Evolutionary conservation across 2,888 invertebrate genomes (phyloP).

Genomic region (Lasioglossum malachurum): DNA sequence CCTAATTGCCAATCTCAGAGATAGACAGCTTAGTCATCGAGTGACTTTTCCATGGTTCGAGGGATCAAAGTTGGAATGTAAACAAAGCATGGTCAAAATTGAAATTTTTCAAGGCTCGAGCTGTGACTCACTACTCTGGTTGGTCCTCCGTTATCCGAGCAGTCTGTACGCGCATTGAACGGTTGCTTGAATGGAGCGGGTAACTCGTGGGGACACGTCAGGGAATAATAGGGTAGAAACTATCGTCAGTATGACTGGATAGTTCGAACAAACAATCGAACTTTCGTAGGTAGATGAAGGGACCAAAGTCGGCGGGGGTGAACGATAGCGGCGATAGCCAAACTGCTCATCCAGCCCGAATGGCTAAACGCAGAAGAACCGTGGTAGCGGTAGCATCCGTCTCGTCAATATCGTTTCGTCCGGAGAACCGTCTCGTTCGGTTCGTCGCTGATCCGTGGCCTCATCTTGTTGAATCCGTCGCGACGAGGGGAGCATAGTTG

Average conservation of each 20-base stretch:
- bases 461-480: not conserved
- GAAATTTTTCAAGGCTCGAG: not conserved
- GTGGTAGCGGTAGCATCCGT: constrained; percentile 12
- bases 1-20: not conserved
- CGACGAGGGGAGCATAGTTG: not conserved
- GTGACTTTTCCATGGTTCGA: not conserved
- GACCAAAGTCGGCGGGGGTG: constrained; percentile 1
- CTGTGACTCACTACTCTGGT: not conserved
- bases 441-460: constrained; percentile 18
- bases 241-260: constrained; percentile 15
- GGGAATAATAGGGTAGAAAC: constrained; percentile 12
- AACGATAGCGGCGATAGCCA: constrained; percentile 28
- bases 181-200: not conserved
- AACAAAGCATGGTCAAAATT: not conserved
- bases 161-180: not conserved
- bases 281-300: constrained; percentile 19
- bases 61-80: not conserved
- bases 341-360: constrained; percentile 18
- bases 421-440: constrained; percentile 30
- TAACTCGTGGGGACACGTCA: constrained; percentile 9
- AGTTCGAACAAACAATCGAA: constrained; percentile 21
- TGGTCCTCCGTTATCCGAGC: not conserved
- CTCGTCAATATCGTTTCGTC: constrained; percentile 48
- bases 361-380: constrained; percentile 29
- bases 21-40: not conserved